Conservation (phyloP, 2,113 vertebrate species). For the Psophia crepitans region DNA sequence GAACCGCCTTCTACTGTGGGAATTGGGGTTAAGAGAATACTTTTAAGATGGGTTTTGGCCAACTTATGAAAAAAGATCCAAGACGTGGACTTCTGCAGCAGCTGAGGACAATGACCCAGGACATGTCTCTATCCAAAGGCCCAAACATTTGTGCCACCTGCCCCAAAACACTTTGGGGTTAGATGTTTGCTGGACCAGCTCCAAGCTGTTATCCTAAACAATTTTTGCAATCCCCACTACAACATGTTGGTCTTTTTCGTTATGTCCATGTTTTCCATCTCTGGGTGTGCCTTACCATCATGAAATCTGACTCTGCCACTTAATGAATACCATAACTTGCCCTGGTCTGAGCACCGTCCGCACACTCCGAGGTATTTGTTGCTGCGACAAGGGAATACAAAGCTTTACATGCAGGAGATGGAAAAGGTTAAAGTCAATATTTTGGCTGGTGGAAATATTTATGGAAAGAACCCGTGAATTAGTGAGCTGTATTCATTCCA, state of each 20-base stretch:
- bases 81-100: background rate
- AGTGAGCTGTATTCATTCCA: constrained; percentile 33
- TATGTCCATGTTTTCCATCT: background rate
- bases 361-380: constrained; percentile 20
- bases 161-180: background rate
- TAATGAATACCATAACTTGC: constrained; percentile 55
- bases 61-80: background rate
- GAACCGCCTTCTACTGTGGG: background rate
- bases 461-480: constrained; percentile 43
- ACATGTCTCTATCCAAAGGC: background rate
- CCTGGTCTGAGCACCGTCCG: background rate
- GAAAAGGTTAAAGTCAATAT: constrained; percentile 65
- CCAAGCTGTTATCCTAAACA: background rate
- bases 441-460: constrained; percentile 62
- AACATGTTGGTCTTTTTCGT: background rate
- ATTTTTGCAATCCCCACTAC: background rate
- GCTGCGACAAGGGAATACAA: constrained; percentile 28
- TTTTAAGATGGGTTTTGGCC: background rate
- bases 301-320: constrained; percentile 48
- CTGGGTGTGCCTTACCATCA: constrained; percentile 27
- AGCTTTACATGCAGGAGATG: constrained; percentile 36
- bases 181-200: background rate
- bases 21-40: background rate
- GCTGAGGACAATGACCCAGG: background rate
- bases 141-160: background rate